Conservation (phyloP, 2,797 vertebrate species). For the Acanthurus leucopareius region DNA sequence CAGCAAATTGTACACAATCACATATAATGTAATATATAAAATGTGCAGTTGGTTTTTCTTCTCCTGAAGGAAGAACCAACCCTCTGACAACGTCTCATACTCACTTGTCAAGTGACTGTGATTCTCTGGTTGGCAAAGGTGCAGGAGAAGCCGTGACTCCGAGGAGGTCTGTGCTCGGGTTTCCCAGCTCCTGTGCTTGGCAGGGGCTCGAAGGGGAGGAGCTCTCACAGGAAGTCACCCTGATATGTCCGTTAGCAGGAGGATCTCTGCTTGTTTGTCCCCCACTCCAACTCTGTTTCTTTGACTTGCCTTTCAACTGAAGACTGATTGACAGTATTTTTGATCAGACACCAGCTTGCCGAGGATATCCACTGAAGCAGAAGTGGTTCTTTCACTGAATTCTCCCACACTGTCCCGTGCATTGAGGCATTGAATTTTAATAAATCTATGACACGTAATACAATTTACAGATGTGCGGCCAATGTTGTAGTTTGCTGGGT, state of each 20-base stretch:
- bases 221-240: constrained; percentile 57
- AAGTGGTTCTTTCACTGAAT: constrained; percentile 34
- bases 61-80: constrained; percentile 74
- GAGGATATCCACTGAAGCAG: constrained; percentile 49
- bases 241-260: constrained; percentile 67
- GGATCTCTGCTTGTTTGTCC: constrained; percentile 43
- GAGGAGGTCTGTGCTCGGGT: constrained; percentile 75
- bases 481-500: constrained; percentile 64
- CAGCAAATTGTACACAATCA: constrained; percentile 86
- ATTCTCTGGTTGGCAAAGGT: constrained; percentile 76
- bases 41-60: constrained; percentile 77
- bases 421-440: constrained; percentile 73
- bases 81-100: constrained; percentile 68
- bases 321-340: constrained; percentile 38
- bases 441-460: constrained; percentile 71
- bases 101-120: constrained; percentile 69
- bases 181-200: constrained; percentile 63
- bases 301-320: constrained; percentile 34
- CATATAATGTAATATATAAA: constrained; percentile 86
- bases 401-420: constrained; percentile 66
- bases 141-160: constrained; percentile 76
- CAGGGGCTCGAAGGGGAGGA: constrained; percentile 60
- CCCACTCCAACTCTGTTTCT: constrained; percentile 35
- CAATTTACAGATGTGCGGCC: constrained; percentile 78
- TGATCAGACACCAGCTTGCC: constrained; percentile 34